Conservation (phyloP, 2,113 vertebrate genomes). For the Calonectris borealis region DNA sequence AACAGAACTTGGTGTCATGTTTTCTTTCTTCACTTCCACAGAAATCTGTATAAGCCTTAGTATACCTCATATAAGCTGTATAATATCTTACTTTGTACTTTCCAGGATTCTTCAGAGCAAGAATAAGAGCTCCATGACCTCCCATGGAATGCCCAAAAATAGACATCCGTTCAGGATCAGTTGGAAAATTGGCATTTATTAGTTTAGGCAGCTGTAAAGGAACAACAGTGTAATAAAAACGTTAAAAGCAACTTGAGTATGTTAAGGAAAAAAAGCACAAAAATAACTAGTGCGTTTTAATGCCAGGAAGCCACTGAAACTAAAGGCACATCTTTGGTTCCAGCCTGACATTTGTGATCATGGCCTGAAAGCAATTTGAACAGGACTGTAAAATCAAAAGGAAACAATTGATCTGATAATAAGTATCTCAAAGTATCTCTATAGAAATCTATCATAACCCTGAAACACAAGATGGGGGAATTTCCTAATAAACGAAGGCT, state of each 20-base stretch:
- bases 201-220: conserved; percentile 84
- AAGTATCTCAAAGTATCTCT: not conserved
- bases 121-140: conserved; percentile 86
- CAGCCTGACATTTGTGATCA: not conserved
- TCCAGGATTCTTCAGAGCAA: conserved; percentile 89
- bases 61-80: not conserved
- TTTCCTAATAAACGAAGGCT: not conserved
- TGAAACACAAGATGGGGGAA: not conserved
- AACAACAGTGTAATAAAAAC: not conserved
- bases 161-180: conserved; percentile 86
- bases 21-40: not conserved
- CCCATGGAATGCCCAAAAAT: conserved; percentile 93
- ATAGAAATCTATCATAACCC: not conserved
- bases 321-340: not conserved
- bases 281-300: not conserved
- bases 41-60: not conserved
- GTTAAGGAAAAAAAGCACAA: not conserved
- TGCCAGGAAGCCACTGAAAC: not conserved
- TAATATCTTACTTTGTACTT: conserved; percentile 84
- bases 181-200: conserved; percentile 89
- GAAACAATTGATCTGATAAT: not conserved
- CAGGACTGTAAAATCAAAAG: not conserved
- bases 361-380: not conserved
- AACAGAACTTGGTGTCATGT: not conserved
- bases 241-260: not conserved